Conservation (phyloP, 2,888 invertebrate genomes). For the Caenorhabditis sp. region DNA sequence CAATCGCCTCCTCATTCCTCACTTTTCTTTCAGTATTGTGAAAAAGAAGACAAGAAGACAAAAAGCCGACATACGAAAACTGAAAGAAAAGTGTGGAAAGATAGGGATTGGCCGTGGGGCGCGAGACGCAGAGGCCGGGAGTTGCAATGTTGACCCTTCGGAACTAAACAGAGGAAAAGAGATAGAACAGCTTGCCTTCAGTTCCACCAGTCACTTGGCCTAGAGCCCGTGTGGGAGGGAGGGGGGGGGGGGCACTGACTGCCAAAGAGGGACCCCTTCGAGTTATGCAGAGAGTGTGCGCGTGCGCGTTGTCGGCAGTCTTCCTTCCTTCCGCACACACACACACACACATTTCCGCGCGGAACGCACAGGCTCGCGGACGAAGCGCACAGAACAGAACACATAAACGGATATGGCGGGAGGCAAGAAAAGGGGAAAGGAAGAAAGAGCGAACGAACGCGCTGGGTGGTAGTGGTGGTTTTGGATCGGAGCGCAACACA, state of each 20-base stretch:
- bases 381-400: constrained; percentile 27
- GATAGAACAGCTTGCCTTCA: constrained; percentile 32
- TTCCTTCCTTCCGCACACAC: constrained; percentile 13
- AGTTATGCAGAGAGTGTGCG: constrained; percentile 4
- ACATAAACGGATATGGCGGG: constrained; percentile 49
- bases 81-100: constrained; percentile 19
- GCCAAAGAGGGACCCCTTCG: background rate
- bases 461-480: no score
- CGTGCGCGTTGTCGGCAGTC: constrained; percentile 11
- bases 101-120: constrained; percentile 30
- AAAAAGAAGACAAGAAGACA: no score
- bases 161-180: constrained; percentile 46
- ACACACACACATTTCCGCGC: constrained; percentile 2
- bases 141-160: constrained; percentile 48
- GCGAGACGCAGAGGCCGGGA: constrained; percentile 20
- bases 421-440: background rate
- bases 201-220: constrained; percentile 6
- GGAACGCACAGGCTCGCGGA: background rate
- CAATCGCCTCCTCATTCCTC: no score
- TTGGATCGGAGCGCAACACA: no score
- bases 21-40: no score
- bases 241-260: background rate
- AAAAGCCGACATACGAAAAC: background rate
- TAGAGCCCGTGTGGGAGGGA: no score
- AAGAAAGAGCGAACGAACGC: constrained; percentile 18